phyloP scores from a whole-genome alignment of 1,140 invertebrate species.

The Matsumurasca onukii region DNA sequence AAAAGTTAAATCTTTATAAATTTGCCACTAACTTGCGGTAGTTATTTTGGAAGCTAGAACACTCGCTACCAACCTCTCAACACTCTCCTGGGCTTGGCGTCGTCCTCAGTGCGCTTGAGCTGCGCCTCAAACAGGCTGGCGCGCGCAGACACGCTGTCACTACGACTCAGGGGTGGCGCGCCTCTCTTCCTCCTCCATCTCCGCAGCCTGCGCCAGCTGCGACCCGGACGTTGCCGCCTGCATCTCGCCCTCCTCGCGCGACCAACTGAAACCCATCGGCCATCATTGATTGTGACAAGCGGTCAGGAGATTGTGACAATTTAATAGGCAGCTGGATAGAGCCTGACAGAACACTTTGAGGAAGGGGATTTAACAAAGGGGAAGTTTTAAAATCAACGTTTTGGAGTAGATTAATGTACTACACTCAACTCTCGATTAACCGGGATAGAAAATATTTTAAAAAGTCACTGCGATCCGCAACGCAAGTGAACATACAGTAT shows the following conservation, averaged over 20 bases:
- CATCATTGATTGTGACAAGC: background rate
- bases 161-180: conserved; percentile 55
- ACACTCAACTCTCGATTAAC: too few relatives aligned
- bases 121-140: conserved; percentile 63
- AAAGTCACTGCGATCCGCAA: too few relatives aligned
- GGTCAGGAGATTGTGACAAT: background rate
- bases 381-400: too few relatives aligned
- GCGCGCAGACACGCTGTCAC: conserved; percentile 59
- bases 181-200: conserved; percentile 21
- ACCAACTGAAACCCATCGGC: background rate
- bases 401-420: too few relatives aligned
- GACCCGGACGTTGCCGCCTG: too few relatives aligned
- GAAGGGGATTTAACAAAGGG: too few relatives aligned
- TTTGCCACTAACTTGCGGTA: too few relatives aligned
- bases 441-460: too few relatives aligned
- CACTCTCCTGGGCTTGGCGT: conserved; percentile 40
- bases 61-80: conserved; percentile 33
- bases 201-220: conserved; percentile 37
- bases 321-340: background rate
- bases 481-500: too few relatives aligned
- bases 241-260: conserved; percentile 43
- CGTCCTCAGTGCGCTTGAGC: conserved; percentile 48
- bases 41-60: too few relatives aligned
- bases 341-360: too few relatives aligned
- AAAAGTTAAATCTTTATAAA: too few relatives aligned